These are phyloP conservation scores for Nasua narica DNA, from an alignment of 2,797 vertebrate species.

Conservation along the genomic window DNA sequence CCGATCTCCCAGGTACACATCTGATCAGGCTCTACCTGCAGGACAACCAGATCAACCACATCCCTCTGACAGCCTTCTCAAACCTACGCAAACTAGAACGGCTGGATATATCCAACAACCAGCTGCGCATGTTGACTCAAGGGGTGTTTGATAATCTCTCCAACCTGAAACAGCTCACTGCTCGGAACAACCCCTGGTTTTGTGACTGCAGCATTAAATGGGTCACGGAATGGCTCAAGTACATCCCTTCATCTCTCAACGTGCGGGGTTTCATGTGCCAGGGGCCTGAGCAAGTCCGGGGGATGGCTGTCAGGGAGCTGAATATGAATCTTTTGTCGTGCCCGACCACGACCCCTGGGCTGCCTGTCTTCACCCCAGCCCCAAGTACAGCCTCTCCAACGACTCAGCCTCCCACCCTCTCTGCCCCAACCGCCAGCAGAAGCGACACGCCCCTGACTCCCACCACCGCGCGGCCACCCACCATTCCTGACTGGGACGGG, in stretches of 20 bases:
- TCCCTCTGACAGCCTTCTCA: slow-evolving; percentile 90
- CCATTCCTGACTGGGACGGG: slow-evolving; percentile 81
- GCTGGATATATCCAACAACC: slow-evolving; percentile 96
- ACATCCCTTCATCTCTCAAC: slow-evolving; percentile 91
- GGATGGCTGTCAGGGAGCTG: slow-evolving; percentile 96
- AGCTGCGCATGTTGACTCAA: slow-evolving; percentile 89
- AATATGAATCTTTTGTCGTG: slow-evolving; percentile 93
- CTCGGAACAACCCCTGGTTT: slow-evolving; percentile 95
- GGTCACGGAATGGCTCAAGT: slow-evolving; percentile 94
- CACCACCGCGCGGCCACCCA: slow-evolving; percentile 79
- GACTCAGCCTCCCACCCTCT: slow-evolving; percentile 74
- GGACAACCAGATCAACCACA: slow-evolving; percentile 95
- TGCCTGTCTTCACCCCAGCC: slow-evolving; percentile 84
- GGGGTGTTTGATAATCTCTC: slow-evolving; percentile 93
- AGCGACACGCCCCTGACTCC: slow-evolving; percentile 80
- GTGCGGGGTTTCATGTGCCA: slow-evolving; percentile 97
- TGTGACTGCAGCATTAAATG: slow-evolving; percentile 95
- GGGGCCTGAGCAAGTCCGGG: slow-evolving; percentile 92
- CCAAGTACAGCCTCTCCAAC: slow-evolving; percentile 83
- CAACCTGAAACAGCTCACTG: slow-evolving; percentile 93
- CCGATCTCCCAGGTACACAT: slow-evolving; percentile 89
- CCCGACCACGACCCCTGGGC: slow-evolving; percentile 85
- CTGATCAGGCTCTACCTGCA: slow-evolving; percentile 93
- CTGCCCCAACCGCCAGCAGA: slow-evolving; percentile 74
- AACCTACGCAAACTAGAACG: slow-evolving; percentile 91